These are phyloP conservation scores for Carabus problematicus DNA, from an alignment of 2,888 invertebrate genomes.

Conservation along the genomic window DNA sequence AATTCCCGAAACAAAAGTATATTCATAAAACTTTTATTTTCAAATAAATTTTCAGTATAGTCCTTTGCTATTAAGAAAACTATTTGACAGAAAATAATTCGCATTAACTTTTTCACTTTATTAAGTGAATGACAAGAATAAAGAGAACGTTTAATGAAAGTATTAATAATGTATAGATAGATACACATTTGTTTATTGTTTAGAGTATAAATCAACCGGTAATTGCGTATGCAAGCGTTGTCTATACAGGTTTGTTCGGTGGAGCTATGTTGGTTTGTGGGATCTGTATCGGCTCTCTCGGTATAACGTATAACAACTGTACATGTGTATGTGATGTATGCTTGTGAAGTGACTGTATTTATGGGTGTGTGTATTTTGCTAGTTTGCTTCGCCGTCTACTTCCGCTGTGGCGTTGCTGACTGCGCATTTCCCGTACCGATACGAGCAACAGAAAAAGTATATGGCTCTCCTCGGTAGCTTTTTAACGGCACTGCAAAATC, in stretches of 20 bases:
- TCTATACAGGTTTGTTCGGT: slow-evolving; percentile 9
- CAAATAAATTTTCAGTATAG: too few species aligned
- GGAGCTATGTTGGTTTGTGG: not conserved
- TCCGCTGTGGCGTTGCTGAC: slow-evolving; percentile 15
- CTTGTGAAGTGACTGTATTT: not conserved
- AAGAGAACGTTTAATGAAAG: too few species aligned
- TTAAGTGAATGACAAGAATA: too few species aligned
- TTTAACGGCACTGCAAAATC: slow-evolving; percentile 38
- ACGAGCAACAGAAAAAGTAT: slow-evolving; percentile 30
- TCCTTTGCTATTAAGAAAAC: too few species aligned
- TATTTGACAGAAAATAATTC: too few species aligned
- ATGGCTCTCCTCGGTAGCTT: slow-evolving; percentile 20
- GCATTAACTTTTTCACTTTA: too few species aligned
- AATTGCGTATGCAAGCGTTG: slow-evolving; percentile 23
- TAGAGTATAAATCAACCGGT: slow-evolving; percentile 24
- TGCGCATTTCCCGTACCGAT: slow-evolving; percentile 10
- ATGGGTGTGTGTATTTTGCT: slow-evolving; percentile 1
- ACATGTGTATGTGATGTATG: not conserved
- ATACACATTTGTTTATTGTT: too few species aligned
- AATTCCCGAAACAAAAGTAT: too few species aligned
- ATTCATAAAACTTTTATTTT: too few species aligned
- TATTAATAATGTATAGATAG: too few species aligned
- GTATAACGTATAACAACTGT: not conserved
- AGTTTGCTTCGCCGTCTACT: slow-evolving; percentile 10
- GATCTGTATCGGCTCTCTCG: not conserved